These are phyloP conservation scores for Orestias chungarensis DNA, from an alignment of 2,797 vertebrate genomes.

Conservation along the genomic window DNA sequence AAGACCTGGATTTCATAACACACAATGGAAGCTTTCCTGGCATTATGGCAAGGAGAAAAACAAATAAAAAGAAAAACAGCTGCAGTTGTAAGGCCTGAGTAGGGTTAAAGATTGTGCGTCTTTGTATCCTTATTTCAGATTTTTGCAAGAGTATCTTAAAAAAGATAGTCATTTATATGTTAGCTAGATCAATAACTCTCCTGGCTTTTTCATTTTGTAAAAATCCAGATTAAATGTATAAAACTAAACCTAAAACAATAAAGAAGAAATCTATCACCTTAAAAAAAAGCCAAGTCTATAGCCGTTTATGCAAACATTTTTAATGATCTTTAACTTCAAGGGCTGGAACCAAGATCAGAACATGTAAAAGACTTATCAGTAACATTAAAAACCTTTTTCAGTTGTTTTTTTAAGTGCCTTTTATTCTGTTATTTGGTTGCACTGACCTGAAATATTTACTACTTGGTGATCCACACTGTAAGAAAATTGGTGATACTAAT, in stretches of 20 bases:
- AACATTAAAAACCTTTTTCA: neutral
- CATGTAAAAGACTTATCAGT: no score
- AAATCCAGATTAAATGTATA: neutral
- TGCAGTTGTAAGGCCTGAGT: neutral
- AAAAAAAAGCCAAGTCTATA: neutral
- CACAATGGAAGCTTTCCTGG: conserved; percentile 33
- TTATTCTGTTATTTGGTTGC: neutral
- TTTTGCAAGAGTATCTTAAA: neutral
- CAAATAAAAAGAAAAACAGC: no score
- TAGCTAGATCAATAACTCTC: neutral
- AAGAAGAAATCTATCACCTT: neutral
- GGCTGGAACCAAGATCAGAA: neutral
- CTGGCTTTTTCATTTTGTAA: neutral
- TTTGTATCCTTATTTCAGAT: neutral
- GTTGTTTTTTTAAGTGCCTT: neutral
- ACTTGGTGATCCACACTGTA: neutral
- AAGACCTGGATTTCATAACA: conserved; percentile 53
- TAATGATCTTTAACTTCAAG: neutral
- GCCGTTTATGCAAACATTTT: neutral
- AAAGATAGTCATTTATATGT: neutral
- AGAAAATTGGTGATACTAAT: neutral
- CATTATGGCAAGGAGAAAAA: conserved; percentile 17
- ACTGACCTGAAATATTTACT: neutral
- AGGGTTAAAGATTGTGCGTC: neutral
- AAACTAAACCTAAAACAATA: neutral